Evolutionary conservation across 2,888 invertebrate species (phyloP).

Genomic region (Dicyrtoma fusca): DNA sequence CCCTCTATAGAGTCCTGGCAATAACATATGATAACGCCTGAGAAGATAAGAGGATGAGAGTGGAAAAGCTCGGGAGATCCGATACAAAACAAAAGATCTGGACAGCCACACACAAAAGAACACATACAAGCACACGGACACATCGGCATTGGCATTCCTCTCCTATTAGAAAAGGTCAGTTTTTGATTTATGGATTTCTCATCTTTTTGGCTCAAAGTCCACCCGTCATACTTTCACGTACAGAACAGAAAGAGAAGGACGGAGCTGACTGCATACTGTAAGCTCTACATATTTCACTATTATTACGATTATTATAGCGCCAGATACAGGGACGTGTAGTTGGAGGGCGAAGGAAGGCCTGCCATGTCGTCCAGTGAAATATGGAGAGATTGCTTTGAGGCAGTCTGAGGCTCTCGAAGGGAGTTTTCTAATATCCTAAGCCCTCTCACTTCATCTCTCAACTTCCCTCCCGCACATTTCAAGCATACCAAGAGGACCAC

Average conservation of each 20-base stretch:
- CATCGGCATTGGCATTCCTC: neutral
- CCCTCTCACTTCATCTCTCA: constrained; percentile 13
- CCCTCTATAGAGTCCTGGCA: no score
- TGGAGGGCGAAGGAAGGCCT: neutral
- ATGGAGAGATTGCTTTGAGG: constrained; percentile 30
- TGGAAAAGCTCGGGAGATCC: neutral
- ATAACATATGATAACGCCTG: neutral
- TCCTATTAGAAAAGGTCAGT: constrained; percentile 51
- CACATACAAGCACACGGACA: neutral
- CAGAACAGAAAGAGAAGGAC: no score
- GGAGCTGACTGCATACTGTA: no score
- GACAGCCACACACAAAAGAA: neutral
- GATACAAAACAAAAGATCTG: neutral
- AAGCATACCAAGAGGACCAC: no score
- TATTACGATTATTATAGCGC: neutral
- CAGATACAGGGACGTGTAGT: no score
- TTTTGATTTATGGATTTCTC: constrained; percentile 50
- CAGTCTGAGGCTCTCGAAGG: constrained; percentile 14
- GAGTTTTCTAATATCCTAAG: constrained; percentile 17
- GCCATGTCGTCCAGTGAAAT: constrained; percentile 19
- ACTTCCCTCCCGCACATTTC: neutral
- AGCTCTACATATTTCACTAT: no score
- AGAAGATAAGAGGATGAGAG: constrained; percentile 11
- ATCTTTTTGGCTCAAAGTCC: constrained; percentile 39
- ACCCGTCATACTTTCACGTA: constrained; percentile 6